A percentile compares a stretch with the other conserved stretches of the same genome.
phyloP scores from a whole-genome alignment of 2,113 vertebrate genomes.

The Myocastor coypus region DNA sequence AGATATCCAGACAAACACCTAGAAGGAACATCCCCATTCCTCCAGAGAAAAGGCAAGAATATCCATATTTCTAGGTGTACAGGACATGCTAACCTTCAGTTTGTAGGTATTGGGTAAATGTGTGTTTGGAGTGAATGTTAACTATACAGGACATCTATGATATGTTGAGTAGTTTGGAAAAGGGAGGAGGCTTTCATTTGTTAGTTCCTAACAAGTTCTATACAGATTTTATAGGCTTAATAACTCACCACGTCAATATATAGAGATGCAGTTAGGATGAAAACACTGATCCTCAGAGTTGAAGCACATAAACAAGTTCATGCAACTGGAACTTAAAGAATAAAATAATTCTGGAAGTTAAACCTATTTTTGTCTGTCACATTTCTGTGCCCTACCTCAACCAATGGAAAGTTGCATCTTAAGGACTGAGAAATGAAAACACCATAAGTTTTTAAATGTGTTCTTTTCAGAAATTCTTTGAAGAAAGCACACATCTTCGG shows the following conservation, averaged over 20 bases:
- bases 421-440: not conserved
- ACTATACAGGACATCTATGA: not conserved
- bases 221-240: not conserved
- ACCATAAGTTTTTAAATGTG: slow-evolving; percentile 27
- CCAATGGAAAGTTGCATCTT: not conserved
- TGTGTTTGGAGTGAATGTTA: not conserved
- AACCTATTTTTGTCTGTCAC: not conserved
- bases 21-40: not conserved
- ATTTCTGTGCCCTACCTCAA: not conserved
- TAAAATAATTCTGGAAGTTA: not conserved
- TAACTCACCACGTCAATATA: not conserved
- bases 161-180: not conserved
- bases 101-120: not conserved
- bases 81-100: not conserved
- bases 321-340: not conserved
- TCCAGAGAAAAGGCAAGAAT: not conserved
- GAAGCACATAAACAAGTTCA: not conserved
- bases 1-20: not conserved
- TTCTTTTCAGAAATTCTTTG: slow-evolving; percentile 91
- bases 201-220: not conserved
- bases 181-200: not conserved
- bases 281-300: not conserved
- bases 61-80: not conserved
- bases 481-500: slow-evolving; percentile 96
- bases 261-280: not conserved